Evolutionary conservation across 2,113 vertebrate species (phyloP).

Genomic region (Ranitomeya imitator): DNA sequence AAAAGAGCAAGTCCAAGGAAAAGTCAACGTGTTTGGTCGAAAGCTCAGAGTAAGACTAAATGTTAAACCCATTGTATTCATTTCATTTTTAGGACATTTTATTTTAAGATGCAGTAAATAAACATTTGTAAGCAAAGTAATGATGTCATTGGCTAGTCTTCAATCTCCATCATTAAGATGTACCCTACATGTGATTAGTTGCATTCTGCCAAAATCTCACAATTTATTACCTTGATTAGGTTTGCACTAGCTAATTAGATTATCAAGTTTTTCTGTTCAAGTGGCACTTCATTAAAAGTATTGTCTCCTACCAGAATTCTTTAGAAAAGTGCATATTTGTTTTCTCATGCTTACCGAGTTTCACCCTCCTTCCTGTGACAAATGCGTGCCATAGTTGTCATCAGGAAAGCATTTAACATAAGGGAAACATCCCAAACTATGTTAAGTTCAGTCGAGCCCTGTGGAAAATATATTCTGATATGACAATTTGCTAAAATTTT

Average conservation of each 20-base stretch:
- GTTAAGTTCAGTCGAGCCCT: too few relatives aligned
- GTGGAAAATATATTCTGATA: background rate
- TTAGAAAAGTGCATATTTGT: background rate
- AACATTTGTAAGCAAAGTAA: background rate
- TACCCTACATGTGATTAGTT: background rate
- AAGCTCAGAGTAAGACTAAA: constrained; percentile 86
- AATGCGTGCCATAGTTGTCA: too few relatives aligned
- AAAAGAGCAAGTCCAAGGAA: constrained; percentile 92
- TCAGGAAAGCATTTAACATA: too few relatives aligned
- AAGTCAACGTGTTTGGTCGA: constrained; percentile 93
- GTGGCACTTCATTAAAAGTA: background rate
- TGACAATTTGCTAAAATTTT: background rate
- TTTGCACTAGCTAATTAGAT: background rate
- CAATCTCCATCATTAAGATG: background rate
- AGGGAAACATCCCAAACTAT: too few relatives aligned
- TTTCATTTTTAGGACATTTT: background rate
- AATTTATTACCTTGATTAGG: background rate
- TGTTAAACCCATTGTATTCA: background rate
- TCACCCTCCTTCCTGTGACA: too few relatives aligned
- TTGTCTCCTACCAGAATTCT: background rate
- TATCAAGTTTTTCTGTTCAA: background rate
- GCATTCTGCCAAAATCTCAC: background rate
- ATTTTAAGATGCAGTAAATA: background rate
- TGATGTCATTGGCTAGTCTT: background rate
- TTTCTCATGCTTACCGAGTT: background rate